A percentile compares a stretch with the other conserved stretches of the same genome.
Evolutionary conservation across 2,888 invertebrate species (phyloP).

Genomic region (Stenichneumon culpator): DNA sequence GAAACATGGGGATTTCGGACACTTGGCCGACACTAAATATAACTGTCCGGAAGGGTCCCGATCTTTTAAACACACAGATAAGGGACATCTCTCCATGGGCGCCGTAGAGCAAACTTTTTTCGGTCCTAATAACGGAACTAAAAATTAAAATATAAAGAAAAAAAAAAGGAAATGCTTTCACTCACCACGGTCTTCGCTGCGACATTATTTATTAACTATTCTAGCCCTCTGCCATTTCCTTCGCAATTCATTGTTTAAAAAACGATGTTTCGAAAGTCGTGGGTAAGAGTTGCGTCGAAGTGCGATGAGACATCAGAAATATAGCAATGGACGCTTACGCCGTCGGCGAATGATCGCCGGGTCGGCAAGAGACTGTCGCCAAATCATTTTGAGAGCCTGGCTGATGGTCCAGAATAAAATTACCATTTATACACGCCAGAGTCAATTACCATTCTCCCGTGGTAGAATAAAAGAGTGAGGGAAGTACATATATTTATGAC

Average conservation of each 20-base stretch:
- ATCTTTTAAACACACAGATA: neutral
- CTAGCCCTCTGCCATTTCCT: neutral
- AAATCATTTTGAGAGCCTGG: slow-evolving; percentile 62
- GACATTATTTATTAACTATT: neutral
- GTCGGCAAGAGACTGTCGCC: slow-evolving; percentile 43
- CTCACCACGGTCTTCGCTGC: neutral
- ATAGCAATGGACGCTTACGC: slow-evolving; percentile 17
- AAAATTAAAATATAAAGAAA: neutral
- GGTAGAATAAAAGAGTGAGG: slow-evolving; percentile 38
- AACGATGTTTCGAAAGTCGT: neutral
- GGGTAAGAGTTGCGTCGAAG: neutral
- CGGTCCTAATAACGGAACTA: neutral
- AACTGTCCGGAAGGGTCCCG: neutral
- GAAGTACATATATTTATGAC: slow-evolving; percentile 27
- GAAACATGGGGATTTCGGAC: neutral
- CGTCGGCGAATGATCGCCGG: slow-evolving; percentile 19
- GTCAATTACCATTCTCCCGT: slow-evolving; percentile 64
- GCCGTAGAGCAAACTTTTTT: neutral
- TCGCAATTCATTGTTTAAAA: neutral
- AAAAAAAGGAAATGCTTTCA: neutral
- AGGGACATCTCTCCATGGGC: too few species aligned
- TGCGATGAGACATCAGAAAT: neutral
- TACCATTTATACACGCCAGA: slow-evolving; percentile 63
- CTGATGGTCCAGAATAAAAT: slow-evolving; percentile 62
- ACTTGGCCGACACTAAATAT: neutral